Base-by-base conservation (phyloP, 2,113 vertebrate genomes). In the Sorex araneus region DNA sequence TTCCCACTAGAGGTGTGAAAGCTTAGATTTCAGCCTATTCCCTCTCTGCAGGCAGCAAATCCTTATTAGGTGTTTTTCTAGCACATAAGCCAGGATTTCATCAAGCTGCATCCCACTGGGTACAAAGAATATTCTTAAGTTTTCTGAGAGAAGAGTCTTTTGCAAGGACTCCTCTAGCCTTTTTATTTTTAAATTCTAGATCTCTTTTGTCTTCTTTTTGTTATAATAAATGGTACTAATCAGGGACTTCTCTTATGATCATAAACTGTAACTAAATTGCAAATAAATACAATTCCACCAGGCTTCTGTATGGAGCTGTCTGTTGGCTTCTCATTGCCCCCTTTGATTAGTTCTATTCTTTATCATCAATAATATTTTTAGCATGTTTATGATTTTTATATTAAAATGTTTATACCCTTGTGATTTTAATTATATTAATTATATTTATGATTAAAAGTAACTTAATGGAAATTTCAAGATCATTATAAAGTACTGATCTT, bases 91-190 rank as follows among this genome's bases (percentile, higher is more conserved):
- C 43, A 92, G 74, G 63, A 82, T 67, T 89, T 84, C 88, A 96
- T 87, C 84, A 96, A 86, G 94, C 47, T 89, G 28, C 43, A 91
- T 89, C 89, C 95, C 84, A 89, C 86, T 75, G 93, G 73, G 87
- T 92, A 23, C 40, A 94, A 93, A 95, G 67, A 95, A 90, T 78
- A 47, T 82, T 95, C 81, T 50, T 81, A 66, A 90, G 54, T 90
- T 92, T 93, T 77, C 32, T 34, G 73, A 92, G 54, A 67, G n/a
- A 92, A n/a, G 4, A 34, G 30, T 81, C 67, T 85, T 92, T 81
- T 92, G 54, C 67, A 79, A 71, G 79, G 79, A 79, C 21, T 73
- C 73, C 43, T 92, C 80, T 43, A 81, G 93, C 71, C 32, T 87
- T 94, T 94, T 82, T 83, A n/a, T n/a, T 25, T 30, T 84, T 74